These are phyloP conservation scores for Sibirionetta formosa DNA, from an alignment of 2,797 vertebrate genomes.

Conservation along the genomic window DNA sequence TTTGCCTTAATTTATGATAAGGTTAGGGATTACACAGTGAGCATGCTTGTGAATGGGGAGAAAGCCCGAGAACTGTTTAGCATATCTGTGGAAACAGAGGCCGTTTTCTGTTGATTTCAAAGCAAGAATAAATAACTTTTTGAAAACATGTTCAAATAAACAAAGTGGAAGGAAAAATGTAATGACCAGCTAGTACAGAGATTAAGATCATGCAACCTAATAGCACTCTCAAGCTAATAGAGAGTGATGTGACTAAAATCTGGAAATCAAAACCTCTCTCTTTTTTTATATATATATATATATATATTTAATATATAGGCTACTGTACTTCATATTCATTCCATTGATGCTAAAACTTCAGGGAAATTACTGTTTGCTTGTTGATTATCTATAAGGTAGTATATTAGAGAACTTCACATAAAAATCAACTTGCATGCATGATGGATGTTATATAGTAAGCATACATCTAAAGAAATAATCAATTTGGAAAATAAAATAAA, in stretches of 20 bases:
- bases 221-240: neutral
- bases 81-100: neutral
- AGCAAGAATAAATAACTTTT: neutral
- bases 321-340: neutral
- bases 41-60: neutral
- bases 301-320: neutral
- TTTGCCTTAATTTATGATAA: neutral
- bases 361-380: neutral
- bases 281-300: no score
- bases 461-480: accelerated
- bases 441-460: neutral
- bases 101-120: neutral
- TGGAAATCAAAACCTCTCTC: neutral
- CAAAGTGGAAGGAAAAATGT: neutral
- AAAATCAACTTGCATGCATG: neutral
- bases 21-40: neutral
- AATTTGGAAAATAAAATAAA: neutral
- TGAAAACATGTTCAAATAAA: neutral
- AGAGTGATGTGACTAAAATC: neutral
- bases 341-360: neutral
- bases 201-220: neutral
- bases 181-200: accelerated
- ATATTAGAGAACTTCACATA: neutral
- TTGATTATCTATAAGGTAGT: neutral
- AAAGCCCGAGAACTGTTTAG: neutral